A percentile compares a stretch with the other conserved stretches of the same genome.
Conservation (phyloP, 1,140 invertebrate species). For the Danaus melanippus region DNA sequence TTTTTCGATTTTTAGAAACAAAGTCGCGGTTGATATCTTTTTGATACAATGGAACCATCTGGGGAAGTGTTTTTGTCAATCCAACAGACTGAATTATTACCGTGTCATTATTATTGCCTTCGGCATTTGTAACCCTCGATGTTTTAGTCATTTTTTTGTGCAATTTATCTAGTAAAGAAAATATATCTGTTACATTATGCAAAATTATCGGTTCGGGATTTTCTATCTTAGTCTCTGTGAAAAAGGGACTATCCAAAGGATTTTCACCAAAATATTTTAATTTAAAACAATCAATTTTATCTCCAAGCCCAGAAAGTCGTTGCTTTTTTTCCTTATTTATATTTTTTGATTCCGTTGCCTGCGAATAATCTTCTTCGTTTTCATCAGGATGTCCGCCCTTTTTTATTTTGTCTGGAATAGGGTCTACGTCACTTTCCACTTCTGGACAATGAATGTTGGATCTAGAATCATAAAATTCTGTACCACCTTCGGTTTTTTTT, state of each 20-base stretch:
- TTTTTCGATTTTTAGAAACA: constrained; percentile 27
- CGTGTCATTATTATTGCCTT: no score
- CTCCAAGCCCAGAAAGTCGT: constrained; percentile 73
- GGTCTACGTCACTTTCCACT: constrained; percentile 67
- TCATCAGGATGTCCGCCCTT: constrained; percentile 47
- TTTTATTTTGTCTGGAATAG: constrained; percentile 70
- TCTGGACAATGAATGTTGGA: constrained; percentile 65
- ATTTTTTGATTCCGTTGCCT: constrained; percentile 14
- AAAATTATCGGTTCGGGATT: constrained; percentile 49
- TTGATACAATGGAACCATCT: no score
- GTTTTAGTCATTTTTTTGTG: constrained; percentile 19
- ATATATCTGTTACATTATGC: constrained; percentile 25
- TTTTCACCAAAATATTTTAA: constrained; percentile 81
- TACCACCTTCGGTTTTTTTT: constrained; percentile 69
- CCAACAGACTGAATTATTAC: no score
- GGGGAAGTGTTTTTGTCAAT: no score
- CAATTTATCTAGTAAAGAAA: constrained; percentile 27
- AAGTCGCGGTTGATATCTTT: not conserved
- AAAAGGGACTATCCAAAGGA: constrained; percentile 83
- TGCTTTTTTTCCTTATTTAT: constrained; percentile 39
- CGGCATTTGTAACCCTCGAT: constrained; percentile 3
- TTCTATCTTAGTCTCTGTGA: constrained; percentile 73
- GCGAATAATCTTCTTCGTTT: constrained; percentile 22
- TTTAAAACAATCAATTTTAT: constrained; percentile 83
- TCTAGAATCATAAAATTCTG: constrained; percentile 76